Percentiles rank a stretch among this genome's conserved stretches.
Conservation (phyloP, 2,888 invertebrate genomes). For the Macrosoma leucophasiata region DNA sequence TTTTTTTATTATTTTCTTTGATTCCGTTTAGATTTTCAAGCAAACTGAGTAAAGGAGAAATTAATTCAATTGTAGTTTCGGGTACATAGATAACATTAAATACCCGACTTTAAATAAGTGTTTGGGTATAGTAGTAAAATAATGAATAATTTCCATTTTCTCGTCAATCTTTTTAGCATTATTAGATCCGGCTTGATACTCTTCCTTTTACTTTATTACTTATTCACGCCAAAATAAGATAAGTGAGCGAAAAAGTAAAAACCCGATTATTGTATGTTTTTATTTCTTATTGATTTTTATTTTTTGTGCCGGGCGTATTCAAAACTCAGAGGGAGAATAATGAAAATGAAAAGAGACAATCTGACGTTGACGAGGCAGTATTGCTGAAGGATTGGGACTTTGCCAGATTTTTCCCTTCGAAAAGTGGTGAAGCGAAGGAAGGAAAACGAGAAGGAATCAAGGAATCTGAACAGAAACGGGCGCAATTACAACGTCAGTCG, state of each 20-base stretch:
- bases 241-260: conserved; percentile 49
- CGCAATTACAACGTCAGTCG: conserved; percentile 61
- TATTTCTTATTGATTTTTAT: conserved; percentile 56
- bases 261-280: conserved; percentile 28
- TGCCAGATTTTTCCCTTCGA: conserved; percentile 85
- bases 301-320: conserved; percentile 65
- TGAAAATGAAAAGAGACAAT: conserved; percentile 58
- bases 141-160: too few relatives aligned
- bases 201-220: too few relatives aligned
- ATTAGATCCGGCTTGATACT: too few relatives aligned
- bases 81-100: too few relatives aligned
- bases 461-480: conserved; percentile 54
- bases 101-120: too few relatives aligned
- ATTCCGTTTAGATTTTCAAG: too few relatives aligned
- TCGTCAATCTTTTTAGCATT: too few relatives aligned
- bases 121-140: too few relatives aligned
- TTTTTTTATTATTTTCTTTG: too few relatives aligned
- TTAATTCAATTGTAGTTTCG: too few relatives aligned
- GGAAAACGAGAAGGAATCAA: conserved; percentile 54
- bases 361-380: conserved; percentile 84
- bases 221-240: conserved; percentile 74
- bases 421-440: conserved; percentile 47
- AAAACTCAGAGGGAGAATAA: conserved; percentile 60
- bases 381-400: conserved; percentile 92
- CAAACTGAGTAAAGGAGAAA: too few relatives aligned